Base-by-base conservation (phyloP, 37 sponge, comb jelly and placozoan genomes). In the Theonella swinhoei region DNA sequence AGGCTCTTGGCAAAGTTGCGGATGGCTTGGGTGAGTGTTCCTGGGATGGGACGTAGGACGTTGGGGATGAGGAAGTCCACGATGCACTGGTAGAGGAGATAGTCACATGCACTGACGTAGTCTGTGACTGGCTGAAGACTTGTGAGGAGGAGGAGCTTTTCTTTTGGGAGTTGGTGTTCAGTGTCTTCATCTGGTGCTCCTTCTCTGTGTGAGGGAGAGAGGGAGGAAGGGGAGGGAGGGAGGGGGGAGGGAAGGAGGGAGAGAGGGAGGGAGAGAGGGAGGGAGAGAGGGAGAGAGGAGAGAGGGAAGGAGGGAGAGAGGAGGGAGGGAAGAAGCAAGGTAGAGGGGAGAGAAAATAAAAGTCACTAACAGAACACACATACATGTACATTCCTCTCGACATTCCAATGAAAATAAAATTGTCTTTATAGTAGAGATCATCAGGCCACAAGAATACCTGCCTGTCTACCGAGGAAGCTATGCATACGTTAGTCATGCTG, bases 1-100 rank as follows among this genome's bases (percentile, higher is more conserved):
- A 99, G 78, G 74, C 90, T 92, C 85, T 99, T 99, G 62, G 99
- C 97, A 90, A 99, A 99, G 82, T 96, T 96, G 35, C 99, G 80
- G 30, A 99, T 91, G 54, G 93, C 91, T 70, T 99, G 99, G 23
- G 99, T 99, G 31, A 99, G 87, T 20, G 95, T 88, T 61, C 93
- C 93, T n/a, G 99, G 99, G 7, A 99, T 99, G 25, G 95, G 99
- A 14, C 85, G 70, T 32, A 99, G 90, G 34, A 99, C 99, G 66
- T 95, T 91, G 0, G 97, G 93, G 64, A 99, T 84, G 62, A 99
- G 91, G 30, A 90, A 86, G 47, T 96, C 91, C 59, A 99, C 90
- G 28, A 99, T 89, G 88, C 88, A 85, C 75, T 99, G 99, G 78
- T 99, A 99, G 60, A 99, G 89, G 17, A 93, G 87, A 70, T 96